Base-by-base conservation (phyloP, 2,888 invertebrate species). In the Colletes collaris region DNA sequence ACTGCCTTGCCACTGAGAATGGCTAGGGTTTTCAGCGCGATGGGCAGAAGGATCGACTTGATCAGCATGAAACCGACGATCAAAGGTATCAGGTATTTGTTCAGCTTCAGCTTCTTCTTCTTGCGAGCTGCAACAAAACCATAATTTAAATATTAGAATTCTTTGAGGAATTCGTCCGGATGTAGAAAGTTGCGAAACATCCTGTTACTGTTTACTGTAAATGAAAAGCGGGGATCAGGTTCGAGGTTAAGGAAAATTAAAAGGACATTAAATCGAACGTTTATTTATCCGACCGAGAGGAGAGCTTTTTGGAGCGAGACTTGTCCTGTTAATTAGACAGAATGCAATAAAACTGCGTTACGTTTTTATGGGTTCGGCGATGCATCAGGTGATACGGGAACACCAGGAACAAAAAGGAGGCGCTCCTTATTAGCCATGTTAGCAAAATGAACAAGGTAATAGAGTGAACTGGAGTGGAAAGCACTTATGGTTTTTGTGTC, bases 21-120 rank as follows among this genome's bases (percentile, higher is more conserved):
- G 0, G 96, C 95, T 79, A 97, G 91, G 1, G 95, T 94, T 88
- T 96, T 97, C 68, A 97, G 90, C 0, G 96, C 94, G 50, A 96
- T 92, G 0, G 96, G 96, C 63, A 96, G 92, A 8, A 97, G 87
- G 2, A 97, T 91, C 50, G 95, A 94, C 90, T 96, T 96, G 0
- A 96, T 95, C 65, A 96, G 93, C 19, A 96, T 88, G 37, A 96
- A 93, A 0, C 95, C 96, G 27, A 96, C 86, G 19, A 96, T 90
- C 79, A 96, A 66, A 0, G 96, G 95, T 81, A 95, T 91, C 71
- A 96, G 90, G 83, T 94, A 94, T 87, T 95, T 95, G 81, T 94
- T 94, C 4, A 94, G 90, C 88, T 94, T 94, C 62, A 92, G 92
- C 70, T 92, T 92, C 75, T 91, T 91, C 71, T 91, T 93, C 70